Percentiles rank a stretch among this genome's conserved stretches.
Evolutionary conservation across 2,113 vertebrate species (phyloP).

Genomic region (Abramis brama): DNA sequence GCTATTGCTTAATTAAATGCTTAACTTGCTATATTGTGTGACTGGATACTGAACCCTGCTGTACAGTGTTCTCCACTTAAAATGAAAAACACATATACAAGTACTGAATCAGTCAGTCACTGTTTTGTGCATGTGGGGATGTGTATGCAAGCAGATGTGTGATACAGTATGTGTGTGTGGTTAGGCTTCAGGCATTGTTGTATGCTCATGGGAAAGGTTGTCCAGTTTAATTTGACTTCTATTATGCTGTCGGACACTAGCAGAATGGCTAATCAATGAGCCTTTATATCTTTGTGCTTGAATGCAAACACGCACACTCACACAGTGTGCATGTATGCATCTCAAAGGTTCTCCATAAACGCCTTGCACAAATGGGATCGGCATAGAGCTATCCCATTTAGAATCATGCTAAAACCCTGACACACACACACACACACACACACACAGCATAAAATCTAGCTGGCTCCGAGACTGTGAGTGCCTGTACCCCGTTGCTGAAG

Average conservation of each 20-base stretch:
- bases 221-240: slow-evolving; percentile 58
- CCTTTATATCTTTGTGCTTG: slow-evolving; percentile 53
- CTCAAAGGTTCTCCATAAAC: neutral
- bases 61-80: neutral
- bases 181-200: slow-evolving; percentile 42
- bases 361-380: neutral
- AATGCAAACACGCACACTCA: slow-evolving; percentile 17
- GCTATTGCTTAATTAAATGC: neutral
- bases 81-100: neutral
- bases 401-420: slow-evolving; percentile 14
- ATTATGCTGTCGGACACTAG: slow-evolving; percentile 57
- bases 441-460: slow-evolving; percentile 32
- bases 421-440: slow-evolving; percentile 20
- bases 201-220: slow-evolving; percentile 50
- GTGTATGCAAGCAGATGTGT: neutral
- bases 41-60: neutral
- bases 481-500: slow-evolving; percentile 48
- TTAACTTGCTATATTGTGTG: neutral
- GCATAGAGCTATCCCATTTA: slow-evolving; percentile 3
- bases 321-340: neutral
- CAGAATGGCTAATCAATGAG: slow-evolving; percentile 59
- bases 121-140: slow-evolving; percentile 17
- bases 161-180: slow-evolving; percentile 13
- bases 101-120: neutral
- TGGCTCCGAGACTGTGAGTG: slow-evolving; percentile 38